These are phyloP conservation scores for Sigmodon hispidus DNA, from an alignment of 2,113 vertebrate species.

Conservation along the genomic window DNA sequence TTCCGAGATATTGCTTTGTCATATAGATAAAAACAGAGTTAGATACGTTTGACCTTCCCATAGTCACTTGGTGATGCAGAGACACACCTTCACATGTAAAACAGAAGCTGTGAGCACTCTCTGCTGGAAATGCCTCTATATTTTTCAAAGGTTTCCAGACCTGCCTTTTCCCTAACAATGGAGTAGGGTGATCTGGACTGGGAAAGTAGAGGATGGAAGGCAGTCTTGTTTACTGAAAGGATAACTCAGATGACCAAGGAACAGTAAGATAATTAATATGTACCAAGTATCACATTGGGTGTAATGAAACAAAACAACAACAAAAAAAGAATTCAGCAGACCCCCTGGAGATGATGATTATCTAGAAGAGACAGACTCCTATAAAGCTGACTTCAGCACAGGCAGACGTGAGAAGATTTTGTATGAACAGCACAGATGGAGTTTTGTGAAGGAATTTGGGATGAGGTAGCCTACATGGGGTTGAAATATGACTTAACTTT, in stretches of 20 bases:
- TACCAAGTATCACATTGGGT: background rate
- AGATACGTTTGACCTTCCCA: background rate
- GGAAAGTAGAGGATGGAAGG: too few relatives aligned
- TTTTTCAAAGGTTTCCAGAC: background rate
- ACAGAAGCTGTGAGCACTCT: background rate
- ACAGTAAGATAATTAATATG: background rate
- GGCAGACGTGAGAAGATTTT: background rate
- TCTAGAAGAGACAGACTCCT: background rate
- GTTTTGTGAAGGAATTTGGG: background rate
- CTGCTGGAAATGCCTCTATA: background rate
- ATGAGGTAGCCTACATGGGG: background rate
- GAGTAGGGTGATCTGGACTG: too few relatives aligned
- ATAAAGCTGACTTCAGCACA: background rate
- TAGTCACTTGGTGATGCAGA: background rate
- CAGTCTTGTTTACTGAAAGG: background rate
- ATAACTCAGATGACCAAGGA: background rate
- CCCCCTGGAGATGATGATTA: background rate
- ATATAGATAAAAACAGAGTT: background rate
- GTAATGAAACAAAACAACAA: background rate
- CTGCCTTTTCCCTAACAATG: background rate
- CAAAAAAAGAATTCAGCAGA: background rate
- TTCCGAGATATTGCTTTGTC: conserved; percentile 40
- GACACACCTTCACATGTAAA: background rate
- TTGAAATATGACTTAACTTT: background rate
- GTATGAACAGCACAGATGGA: background rate